Conservation (phyloP, 2,113 vertebrate genomes). For the Sebastes fasciatus region DNA sequence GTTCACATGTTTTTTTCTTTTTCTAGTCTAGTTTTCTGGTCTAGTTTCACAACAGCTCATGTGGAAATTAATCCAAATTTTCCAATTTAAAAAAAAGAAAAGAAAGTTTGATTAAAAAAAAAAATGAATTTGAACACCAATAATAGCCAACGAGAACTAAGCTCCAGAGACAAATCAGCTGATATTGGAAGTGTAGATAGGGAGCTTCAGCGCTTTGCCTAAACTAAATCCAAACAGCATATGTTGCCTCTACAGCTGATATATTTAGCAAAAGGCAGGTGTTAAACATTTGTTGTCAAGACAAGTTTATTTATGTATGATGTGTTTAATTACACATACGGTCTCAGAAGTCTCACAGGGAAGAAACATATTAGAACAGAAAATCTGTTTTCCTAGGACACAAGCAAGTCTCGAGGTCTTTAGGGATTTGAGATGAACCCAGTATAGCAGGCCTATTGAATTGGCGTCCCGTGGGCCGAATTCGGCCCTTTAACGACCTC, state of each 20-base stretch:
- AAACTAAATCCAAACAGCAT: neutral
- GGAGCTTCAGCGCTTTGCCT: neutral
- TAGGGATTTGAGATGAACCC: neutral
- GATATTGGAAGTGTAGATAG: neutral
- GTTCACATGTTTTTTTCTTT: neutral
- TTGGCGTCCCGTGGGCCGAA: too few relatives aligned
- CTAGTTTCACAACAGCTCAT: neutral
- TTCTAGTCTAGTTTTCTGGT: neutral
- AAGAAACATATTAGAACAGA: neutral
- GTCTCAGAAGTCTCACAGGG: neutral
- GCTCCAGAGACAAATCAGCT: neutral
- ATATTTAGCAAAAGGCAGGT: neutral
- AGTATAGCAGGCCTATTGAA: neutral
- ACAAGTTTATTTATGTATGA: neutral
- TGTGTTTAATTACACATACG: neutral
- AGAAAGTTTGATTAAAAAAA: too few relatives aligned
- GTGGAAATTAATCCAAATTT: neutral
- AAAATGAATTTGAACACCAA: neutral
- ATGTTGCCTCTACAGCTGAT: neutral
- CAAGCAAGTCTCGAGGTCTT: neutral
- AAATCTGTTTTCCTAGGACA: neutral
- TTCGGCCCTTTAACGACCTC: too few relatives aligned
- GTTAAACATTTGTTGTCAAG: neutral
- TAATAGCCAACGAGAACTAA: neutral
- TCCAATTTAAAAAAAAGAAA: neutral